Conservation (phyloP, 2,113 vertebrate species). For the Mixornis gularis region DNA sequence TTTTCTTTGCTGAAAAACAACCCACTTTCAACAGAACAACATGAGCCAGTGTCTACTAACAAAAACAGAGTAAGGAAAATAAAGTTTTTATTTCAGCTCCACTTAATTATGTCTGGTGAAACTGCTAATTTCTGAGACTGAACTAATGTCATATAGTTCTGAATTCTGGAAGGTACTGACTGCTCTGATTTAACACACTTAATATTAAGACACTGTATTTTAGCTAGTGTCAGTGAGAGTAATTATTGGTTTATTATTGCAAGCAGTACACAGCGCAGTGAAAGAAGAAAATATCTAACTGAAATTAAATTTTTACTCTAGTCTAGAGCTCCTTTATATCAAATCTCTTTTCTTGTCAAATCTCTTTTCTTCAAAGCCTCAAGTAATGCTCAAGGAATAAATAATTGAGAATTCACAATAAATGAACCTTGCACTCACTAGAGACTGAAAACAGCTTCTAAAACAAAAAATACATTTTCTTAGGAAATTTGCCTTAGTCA, state of each 20-base stretch:
- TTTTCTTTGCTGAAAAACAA: not conserved
- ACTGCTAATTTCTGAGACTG: not conserved
- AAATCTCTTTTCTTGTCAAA: constrained; percentile 11
- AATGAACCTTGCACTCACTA: not conserved
- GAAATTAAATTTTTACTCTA: not conserved
- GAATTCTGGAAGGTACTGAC: not conserved
- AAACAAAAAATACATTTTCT: not conserved
- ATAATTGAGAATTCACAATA: constrained; percentile 1
- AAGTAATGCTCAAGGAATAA: not conserved
- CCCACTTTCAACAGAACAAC: not conserved
- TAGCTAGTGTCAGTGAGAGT: not conserved
- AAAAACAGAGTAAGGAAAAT: not conserved
- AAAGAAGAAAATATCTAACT: not conserved
- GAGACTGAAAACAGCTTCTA: not conserved
- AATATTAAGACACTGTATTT: not conserved
- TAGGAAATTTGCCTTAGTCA: not conserved
- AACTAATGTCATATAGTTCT: not conserved
- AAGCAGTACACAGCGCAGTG: not conserved
- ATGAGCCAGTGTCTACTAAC: not conserved
- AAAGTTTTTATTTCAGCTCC: not conserved
- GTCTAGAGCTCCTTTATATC: not conserved
- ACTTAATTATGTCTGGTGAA: not conserved
- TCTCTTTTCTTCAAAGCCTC: not conserved
- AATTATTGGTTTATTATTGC: not conserved
- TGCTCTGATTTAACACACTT: not conserved